Conservation (phyloP, 2,113 vertebrate species). For the Malaclemys terrapin region DNA sequence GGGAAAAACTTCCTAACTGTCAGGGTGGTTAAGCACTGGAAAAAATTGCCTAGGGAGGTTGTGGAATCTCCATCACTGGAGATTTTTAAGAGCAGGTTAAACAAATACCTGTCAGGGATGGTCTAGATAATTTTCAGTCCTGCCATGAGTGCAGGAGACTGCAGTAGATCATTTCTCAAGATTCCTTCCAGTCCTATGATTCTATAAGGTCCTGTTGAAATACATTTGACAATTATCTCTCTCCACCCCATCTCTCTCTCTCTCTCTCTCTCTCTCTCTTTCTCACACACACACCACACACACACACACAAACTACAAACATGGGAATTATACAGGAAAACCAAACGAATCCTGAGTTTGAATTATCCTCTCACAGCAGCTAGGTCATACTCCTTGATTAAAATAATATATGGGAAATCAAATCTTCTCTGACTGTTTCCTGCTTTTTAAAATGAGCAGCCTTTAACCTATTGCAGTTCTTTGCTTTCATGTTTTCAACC, state of each 20-base stretch:
- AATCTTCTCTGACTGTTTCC: background rate
- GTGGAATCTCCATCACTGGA: too few species aligned
- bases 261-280: background rate
- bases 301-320: background rate
- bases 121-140: too few species aligned
- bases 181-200: too few species aligned
- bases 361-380: background rate
- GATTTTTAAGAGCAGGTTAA: too few species aligned
- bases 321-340: background rate
- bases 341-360: too few species aligned
- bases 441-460: background rate
- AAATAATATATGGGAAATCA: background rate
- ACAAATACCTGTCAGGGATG: too few species aligned
- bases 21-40: too few species aligned
- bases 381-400: background rate
- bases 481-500: background rate
- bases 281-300: background rate
- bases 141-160: too few species aligned
- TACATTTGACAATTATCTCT: background rate
- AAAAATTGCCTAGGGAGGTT: too few species aligned
- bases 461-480: background rate
- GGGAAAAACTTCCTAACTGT: too few species aligned
- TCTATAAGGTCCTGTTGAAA: background rate
- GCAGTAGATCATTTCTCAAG: too few species aligned
- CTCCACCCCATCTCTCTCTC: background rate